Percentiles rank a stretch among this genome's conserved stretches.
phyloP scores from a whole-genome alignment of 1,140 invertebrate species.

The Cyclargus thomasi region DNA sequence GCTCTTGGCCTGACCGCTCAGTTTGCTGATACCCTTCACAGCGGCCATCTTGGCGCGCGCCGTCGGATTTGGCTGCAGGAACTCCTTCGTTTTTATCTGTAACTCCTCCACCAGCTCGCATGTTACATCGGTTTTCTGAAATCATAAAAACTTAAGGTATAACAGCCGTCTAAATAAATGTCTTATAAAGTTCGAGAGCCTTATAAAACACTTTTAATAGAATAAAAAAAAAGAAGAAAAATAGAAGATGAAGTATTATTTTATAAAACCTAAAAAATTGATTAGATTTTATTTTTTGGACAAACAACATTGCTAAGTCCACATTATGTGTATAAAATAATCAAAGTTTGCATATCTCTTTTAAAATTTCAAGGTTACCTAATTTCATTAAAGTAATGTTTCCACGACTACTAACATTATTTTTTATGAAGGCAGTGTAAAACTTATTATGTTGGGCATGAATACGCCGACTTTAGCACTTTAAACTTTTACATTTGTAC shows the following conservation, averaged over 20 bases:
- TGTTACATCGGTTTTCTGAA: conserved; percentile 96
- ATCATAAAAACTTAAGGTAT: conserved; percentile 24
- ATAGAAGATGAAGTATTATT: no score
- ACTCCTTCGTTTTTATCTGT: conserved; percentile 98
- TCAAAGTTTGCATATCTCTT: no score
- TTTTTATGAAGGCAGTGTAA: background rate
- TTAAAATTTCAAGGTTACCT: no score
- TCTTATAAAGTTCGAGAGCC: no score
- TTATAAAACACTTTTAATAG: no score
- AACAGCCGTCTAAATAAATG: background rate
- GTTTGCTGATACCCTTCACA: conserved; percentile 92
- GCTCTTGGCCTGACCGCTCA: conserved; percentile 91
- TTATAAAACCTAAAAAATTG: no score
- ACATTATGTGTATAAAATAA: no score
- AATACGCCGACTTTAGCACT: background rate
- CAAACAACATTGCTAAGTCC: no score
- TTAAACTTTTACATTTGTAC: background rate
- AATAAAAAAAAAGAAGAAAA: no score
- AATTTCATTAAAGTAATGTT: no score
- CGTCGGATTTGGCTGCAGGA: conserved; percentile 98
- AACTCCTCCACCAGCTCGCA: conserved; percentile 96
- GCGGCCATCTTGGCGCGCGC: conserved; percentile 96
- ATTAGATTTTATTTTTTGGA: no score
- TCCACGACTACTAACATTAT: background rate
- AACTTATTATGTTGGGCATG: background rate